These are phyloP conservation scores for Nephrotoma appendiculata DNA, from an alignment of 2,888 invertebrate species.

Conservation along the genomic window DNA sequence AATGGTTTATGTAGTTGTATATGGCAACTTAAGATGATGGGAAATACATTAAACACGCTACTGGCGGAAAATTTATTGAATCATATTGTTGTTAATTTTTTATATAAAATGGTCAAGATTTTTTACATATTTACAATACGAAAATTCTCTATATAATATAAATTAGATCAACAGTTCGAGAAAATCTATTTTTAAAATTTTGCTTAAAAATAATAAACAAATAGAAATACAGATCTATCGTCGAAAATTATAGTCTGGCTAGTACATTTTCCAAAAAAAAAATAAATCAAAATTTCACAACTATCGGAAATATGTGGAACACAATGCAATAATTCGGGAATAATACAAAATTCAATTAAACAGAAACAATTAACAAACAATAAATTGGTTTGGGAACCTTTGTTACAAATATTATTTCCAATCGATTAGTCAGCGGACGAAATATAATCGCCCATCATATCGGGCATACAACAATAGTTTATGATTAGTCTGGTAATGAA, in stretches of 20 bases:
- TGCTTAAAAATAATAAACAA: not conserved
- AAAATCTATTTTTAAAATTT: not conserved
- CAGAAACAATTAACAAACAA: not conserved
- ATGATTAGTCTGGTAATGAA: not conserved
- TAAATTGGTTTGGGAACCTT: not conserved
- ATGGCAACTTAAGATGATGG: not conserved
- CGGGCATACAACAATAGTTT: not conserved
- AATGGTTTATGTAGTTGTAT: not conserved
- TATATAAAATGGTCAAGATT: not conserved
- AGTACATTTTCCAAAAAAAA: not conserved
- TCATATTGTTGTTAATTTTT: not conserved
- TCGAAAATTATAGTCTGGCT: not conserved
- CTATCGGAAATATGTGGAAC: not conserved
- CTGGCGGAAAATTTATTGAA: not conserved
- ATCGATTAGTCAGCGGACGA: not conserved
- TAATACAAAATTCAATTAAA: not conserved
- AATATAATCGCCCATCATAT: not conserved
- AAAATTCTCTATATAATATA: not conserved
- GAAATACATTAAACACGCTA: not conserved
- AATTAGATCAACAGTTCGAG: not conserved
- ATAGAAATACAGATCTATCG: not conserved
- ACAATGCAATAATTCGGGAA: not conserved
- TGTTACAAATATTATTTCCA: not conserved
- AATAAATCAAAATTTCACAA: not conserved
- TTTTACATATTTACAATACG: not conserved